These are phyloP conservation scores for Porites lobata DNA, from an alignment of 92 coral and sea anemone genomes.

Conservation along the genomic window DNA sequence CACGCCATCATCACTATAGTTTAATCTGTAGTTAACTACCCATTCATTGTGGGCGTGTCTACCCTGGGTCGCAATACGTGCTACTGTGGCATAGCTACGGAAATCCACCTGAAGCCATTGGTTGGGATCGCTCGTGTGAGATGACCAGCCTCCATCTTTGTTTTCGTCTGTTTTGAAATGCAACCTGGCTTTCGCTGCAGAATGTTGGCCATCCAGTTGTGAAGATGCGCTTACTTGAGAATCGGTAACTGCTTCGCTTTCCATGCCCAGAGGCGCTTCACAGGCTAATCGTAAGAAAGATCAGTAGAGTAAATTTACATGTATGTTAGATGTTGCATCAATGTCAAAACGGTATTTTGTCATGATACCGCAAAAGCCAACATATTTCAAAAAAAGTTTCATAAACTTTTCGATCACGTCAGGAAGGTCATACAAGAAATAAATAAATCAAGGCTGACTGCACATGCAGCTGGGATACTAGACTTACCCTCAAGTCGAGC, in stretches of 20 bases:
- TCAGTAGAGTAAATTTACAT: not conserved
- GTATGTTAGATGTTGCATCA: not conserved
- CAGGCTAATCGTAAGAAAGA: not conserved
- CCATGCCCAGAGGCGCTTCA: slow-evolving; percentile 40
- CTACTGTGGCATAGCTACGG: not conserved
- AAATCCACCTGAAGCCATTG: slow-evolving; percentile 42
- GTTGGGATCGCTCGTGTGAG: not conserved
- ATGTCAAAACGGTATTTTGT: too few relatives aligned
- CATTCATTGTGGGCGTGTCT: slow-evolving; percentile 12
- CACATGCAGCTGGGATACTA: too few relatives aligned
- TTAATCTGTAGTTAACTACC: slow-evolving; percentile 2
- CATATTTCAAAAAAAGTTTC: too few relatives aligned
- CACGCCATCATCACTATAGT: slow-evolving; percentile 19
- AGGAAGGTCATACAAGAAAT: too few relatives aligned
- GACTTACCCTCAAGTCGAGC: too few relatives aligned
- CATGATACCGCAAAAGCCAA: too few relatives aligned
- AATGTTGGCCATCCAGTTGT: not conserved
- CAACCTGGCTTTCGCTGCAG: slow-evolving; percentile 23
- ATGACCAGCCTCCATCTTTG: slow-evolving; percentile 26
- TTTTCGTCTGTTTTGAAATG: not conserved
- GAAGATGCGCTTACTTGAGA: slow-evolving; percentile 18
- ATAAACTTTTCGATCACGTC: too few relatives aligned
- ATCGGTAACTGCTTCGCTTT: slow-evolving; percentile 13
- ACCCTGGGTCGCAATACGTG: slow-evolving; percentile 18
- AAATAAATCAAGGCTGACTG: too few relatives aligned